Conservation (phyloP, 2,888 invertebrate species). For the Reticulitermes lucifugus region DNA sequence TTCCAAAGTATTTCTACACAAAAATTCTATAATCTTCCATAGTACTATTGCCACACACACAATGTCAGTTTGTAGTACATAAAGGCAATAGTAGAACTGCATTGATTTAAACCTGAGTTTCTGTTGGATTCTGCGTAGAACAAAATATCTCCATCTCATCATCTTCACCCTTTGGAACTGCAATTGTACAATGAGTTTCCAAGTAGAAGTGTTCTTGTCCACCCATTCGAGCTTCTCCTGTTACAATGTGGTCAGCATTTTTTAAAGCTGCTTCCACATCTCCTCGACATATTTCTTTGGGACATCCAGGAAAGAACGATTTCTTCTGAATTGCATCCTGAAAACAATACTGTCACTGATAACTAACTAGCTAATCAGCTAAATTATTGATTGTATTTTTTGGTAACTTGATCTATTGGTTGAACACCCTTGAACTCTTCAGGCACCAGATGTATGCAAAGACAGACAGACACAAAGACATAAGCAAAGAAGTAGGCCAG, state of each 20-base stretch:
- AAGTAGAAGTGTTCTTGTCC: slow-evolving; percentile 98
- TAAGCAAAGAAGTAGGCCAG: too few relatives aligned
- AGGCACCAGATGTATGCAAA: too few relatives aligned
- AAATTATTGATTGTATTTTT: too few relatives aligned
- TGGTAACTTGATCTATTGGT: too few relatives aligned
- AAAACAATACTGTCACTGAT: not conserved
- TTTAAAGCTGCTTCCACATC: slow-evolving; percentile 76
- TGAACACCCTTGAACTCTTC: too few relatives aligned
- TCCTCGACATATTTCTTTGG: slow-evolving; percentile 72
- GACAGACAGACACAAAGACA: too few relatives aligned
- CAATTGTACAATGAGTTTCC: slow-evolving; percentile 84
- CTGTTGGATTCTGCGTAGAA: slow-evolving; percentile 87
- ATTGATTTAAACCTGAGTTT: slow-evolving; percentile 70
- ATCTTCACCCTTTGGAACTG: slow-evolving; percentile 79
- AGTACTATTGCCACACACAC: too few relatives aligned
- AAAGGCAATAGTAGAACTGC: not conserved
- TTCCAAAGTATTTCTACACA: too few relatives aligned
- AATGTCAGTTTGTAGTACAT: not conserved
- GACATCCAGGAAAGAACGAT: slow-evolving; percentile 75
- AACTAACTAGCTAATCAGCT: too few relatives aligned
- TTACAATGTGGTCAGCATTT: slow-evolving; percentile 77
- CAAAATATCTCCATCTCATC: slow-evolving; percentile 88
- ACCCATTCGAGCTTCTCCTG: slow-evolving; percentile 83
- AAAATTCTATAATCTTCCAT: too few relatives aligned
- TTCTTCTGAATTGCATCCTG: slow-evolving; percentile 82